Evolutionary conservation across 2,888 invertebrate species (phyloP).

Genomic region (Ornithoptera alexandrae): DNA sequence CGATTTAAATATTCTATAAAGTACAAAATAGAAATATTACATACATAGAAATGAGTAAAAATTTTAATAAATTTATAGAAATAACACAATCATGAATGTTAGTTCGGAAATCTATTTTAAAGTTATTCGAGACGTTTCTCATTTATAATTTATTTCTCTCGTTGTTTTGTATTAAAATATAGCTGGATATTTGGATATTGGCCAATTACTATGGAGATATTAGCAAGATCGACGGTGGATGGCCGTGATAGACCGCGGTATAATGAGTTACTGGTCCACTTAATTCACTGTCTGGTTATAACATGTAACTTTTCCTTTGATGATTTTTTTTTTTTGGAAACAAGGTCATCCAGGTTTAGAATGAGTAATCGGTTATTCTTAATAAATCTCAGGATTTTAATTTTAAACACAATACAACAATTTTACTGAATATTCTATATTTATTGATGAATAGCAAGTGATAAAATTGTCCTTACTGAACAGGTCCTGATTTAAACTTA

Average conservation of each 20-base stretch:
- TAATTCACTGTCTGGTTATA: constrained; percentile 23
- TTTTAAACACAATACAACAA: no score
- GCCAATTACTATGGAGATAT: constrained; percentile 30
- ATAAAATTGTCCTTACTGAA: no score
- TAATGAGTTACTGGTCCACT: constrained; percentile 24
- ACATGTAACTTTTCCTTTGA: neutral
- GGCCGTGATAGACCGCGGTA: constrained; percentile 1
- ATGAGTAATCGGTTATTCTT: no score
- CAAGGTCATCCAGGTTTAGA: no score
- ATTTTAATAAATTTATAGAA: neutral
- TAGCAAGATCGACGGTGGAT: constrained; percentile 12
- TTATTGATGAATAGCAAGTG: no score
- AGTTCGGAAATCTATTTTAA: neutral
- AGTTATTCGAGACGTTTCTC: neutral
- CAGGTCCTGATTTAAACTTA: no score
- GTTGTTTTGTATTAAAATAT: neutral
- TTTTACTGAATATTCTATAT: no score
- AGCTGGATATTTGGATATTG: constrained; percentile 23
- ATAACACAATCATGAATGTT: neutral
- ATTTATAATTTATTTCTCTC: neutral
- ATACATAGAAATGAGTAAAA: no score
- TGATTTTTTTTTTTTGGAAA: neutral
- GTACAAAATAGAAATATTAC: no score
- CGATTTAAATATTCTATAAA: no score
- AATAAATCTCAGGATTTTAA: no score